Evolutionary conservation across 53 echinoderm and acorn worm genomes (phyloP).

Genomic region (Astropecten irregularis): DNA sequence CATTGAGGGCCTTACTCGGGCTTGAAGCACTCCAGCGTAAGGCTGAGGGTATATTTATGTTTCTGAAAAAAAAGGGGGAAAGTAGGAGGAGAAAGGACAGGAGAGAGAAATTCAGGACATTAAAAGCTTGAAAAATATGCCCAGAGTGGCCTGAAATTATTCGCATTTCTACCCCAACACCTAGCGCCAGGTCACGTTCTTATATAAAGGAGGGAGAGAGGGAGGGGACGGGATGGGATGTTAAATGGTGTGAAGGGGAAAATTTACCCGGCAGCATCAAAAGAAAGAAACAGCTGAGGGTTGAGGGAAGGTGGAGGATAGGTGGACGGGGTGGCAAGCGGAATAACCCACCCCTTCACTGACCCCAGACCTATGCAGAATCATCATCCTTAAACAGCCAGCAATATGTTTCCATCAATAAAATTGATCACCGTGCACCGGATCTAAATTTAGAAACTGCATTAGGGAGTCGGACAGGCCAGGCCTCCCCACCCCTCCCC

Average conservation of each 20-base stretch:
- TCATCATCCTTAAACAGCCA: conserved; percentile 52
- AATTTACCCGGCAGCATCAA: conserved; percentile 11
- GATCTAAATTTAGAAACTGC: conserved; percentile 33
- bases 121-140: too few relatives aligned
- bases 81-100: too few relatives aligned
- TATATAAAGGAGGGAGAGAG: too few relatives aligned
- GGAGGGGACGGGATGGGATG: not conserved
- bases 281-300: not conserved
- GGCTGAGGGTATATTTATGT: too few relatives aligned
- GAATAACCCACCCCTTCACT: not conserved
- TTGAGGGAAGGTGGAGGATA: too few relatives aligned
- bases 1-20: too few relatives aligned
- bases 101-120: too few relatives aligned
- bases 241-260: conserved; percentile 30
- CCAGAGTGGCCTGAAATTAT: conserved; percentile 35
- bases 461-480: too few relatives aligned
- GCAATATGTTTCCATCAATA: conserved; percentile 53
- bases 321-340: too few relatives aligned
- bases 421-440: conserved; percentile 38
- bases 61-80: too few relatives aligned
- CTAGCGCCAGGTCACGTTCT: conserved; percentile 45
- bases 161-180: conserved; percentile 37
- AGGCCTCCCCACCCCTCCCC: too few relatives aligned
- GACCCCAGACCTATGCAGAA: conserved; percentile 19
- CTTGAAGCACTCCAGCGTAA: too few relatives aligned